Evolutionary conservation across 2,113 vertebrate genomes (phyloP), one percentile per base, ranked within the genome.

Genomic region (Chlorodrepanis virens): DNA sequence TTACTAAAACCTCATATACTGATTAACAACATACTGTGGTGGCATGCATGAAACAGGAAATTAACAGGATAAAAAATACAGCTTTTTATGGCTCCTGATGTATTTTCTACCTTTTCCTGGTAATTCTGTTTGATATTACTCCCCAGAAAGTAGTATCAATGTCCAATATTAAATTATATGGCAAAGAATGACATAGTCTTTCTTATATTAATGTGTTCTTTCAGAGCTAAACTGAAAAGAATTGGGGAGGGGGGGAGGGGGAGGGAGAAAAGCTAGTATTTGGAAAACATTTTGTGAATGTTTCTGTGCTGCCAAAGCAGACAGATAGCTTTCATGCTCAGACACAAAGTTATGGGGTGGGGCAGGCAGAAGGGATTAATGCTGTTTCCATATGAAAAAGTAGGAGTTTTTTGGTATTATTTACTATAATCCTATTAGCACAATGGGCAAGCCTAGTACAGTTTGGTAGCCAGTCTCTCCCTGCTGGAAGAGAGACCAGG

Each of bases 221-320:
- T 52, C 61, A 78, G 56, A 94, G 23, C 37, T 88, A 37, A 89
- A 87, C 22, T 50, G 50, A 68, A 94, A 82, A 89, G 52, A 50
- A 65, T 1, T 42, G 14, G 7, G 35, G 35, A 35, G 14, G 33
- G 24, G 15, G 9, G 9, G 19, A 5, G 14, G 29, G 27, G 14
- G 9, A 7, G 20, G 23, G 6, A 14, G 27, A 18, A 15, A 25
- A 13, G 14, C 21, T 52, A 12, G 33, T 69, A 45, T 92, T 64
- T 87, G 50, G 76, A 84, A 90, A 93, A 85, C 49, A 92, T 88
- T 93, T 91, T 24, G 8, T 4, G 82, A 89, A 94, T 89, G 39
- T 72, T 93, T 92, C 57, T 79, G 18, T 67, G 61, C 52, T 95
- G 87, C 90, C 88, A 89, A 85, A 82, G 63, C 83, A 95, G 92